Evolutionary conservation across 2,113 vertebrate genomes (phyloP).

Genomic region (Phrynosoma platyrhinos): DNA sequence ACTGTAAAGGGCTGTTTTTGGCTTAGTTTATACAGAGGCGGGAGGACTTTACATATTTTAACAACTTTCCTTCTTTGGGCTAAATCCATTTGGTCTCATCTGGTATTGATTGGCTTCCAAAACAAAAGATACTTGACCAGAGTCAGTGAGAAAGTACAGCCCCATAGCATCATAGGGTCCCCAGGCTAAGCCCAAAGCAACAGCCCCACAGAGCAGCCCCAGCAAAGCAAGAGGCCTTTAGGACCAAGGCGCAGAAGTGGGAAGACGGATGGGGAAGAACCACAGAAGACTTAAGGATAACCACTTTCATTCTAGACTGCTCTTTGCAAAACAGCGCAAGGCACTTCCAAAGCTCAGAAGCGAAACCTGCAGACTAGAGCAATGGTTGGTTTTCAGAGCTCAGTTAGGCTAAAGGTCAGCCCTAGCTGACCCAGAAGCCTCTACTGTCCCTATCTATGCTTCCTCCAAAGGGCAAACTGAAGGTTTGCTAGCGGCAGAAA

Average conservation of each 20-base stretch:
- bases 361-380: neutral
- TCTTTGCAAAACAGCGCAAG: accelerated
- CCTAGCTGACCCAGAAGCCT: neutral
- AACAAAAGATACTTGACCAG: slow-evolving; percentile 43
- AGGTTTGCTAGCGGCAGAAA: neutral
- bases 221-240: neutral
- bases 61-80: neutral
- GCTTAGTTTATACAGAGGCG: too few species aligned
- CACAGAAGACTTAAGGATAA: slow-evolving; percentile 47
- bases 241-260: neutral
- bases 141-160: neutral
- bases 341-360: neutral
- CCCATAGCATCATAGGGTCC: neutral
- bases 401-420: neutral
- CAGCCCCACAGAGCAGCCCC: neutral
- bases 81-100: too few species aligned
- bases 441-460: too few species aligned
- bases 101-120: neutral
- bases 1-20: too few species aligned
- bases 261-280: slow-evolving; percentile 31
- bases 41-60: neutral
- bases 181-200: neutral
- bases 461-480: neutral
- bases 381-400: neutral
- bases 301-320: neutral